Base-by-base conservation (phyloP, 2,888 invertebrate genomes). In the Biston stratarius region DNA sequence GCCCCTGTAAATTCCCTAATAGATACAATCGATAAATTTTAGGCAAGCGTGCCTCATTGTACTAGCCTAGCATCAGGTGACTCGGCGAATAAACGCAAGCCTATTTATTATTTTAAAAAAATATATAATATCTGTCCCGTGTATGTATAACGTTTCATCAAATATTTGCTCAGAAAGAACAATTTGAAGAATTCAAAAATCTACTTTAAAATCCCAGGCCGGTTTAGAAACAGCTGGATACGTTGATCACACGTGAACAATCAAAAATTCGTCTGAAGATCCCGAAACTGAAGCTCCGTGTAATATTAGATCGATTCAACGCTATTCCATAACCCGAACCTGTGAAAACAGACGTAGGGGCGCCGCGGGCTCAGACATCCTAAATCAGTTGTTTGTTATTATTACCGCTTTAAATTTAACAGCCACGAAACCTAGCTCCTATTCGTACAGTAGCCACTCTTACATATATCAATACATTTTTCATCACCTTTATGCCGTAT, bases 401-500 rank as follows among this genome's bases (percentile, higher is more conserved):
- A 58, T 36, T 44, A 49, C 42, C 56, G 56, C 24, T 49, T 40
- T 33, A 55, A 51, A 49, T 55, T 34, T 52, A 61, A 52, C 48
- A 49, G 51, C 66, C 57, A 24, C 38, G 45, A 47, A 14, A 9
- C 45, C 15, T 14, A 6, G 36, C 36, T 15, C 12, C 55, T 42
- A n/a, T 42, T 24, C 24, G 33, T 42, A 42, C 52, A 34, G 61
- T 44, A 45, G 34, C 53, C 5, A 64, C 57, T 66, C 70, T 73
- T 71, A n/a, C n/a, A n/a, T n/a, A n/a, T n/a, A 60, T 60, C 11
- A 62, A 66, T 67, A 47, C 56, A 63, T 64, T 57, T 67, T 67
- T 63, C 53, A 64, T 56, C 45, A 62, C 72, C 72, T 79, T 77
- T 72, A 78, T 76, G 75, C 65, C 69, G 74, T 69, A 83, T 80